Evolutionary conservation across 2,113 vertebrate genomes (phyloP).

Genomic region (Emydocephalus ijimae): DNA sequence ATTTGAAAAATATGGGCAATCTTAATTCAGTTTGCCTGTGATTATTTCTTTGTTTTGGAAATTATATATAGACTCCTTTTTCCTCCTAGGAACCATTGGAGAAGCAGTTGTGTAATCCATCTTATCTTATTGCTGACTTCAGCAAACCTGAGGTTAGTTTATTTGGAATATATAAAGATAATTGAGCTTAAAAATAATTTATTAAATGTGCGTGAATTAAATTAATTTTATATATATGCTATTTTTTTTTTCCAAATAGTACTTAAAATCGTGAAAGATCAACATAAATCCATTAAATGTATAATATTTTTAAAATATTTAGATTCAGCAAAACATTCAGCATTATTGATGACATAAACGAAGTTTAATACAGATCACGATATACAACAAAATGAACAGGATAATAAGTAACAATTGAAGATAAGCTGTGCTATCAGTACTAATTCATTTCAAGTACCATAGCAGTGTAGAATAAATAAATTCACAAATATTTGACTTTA

Average conservation of each 20-base stretch:
- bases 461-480: not conserved
- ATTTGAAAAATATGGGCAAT: not conserved
- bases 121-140: constrained; percentile 83
- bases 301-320: not conserved
- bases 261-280: not conserved
- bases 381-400: not conserved
- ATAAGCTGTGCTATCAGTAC: not conserved
- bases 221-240: not conserved
- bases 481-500: not conserved
- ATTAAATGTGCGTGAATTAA: not conserved
- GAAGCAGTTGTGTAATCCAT: constrained; percentile 83
- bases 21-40: not conserved
- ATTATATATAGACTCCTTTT: not conserved
- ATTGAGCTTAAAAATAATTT: not conserved
- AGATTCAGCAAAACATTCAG: not conserved
- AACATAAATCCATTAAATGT: not conserved
- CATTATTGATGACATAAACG: not conserved
- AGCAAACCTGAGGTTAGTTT: constrained; percentile 91
- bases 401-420: not conserved
- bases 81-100: constrained; percentile 82
- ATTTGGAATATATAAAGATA: not conserved
- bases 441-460: not conserved
- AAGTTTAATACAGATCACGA: not conserved
- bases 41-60: not conserved
- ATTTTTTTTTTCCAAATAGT: not conserved